phyloP scores from a whole-genome alignment of 2,797 vertebrate genomes.

The Cryptoprocta ferox region DNA sequence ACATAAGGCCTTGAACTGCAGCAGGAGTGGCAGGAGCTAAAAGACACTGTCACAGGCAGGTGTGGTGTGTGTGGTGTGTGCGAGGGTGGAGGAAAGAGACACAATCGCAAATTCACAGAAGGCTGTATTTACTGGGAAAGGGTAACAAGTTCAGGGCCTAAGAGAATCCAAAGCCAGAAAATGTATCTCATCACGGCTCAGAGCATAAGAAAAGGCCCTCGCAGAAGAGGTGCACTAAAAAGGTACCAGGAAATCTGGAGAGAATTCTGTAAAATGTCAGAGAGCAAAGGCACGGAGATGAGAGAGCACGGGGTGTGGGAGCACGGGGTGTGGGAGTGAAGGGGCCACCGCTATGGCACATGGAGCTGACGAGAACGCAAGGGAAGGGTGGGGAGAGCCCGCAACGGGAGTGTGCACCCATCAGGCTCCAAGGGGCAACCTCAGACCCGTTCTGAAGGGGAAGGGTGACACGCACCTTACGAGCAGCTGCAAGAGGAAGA shows the following conservation, averaged over 20 bases:
- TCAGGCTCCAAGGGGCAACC: rapidly evolving
- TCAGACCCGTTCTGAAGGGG: neutral
- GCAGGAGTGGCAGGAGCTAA: too few relatives aligned
- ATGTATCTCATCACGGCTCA: neutral
- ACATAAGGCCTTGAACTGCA: too few relatives aligned
- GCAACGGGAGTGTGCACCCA: rapidly evolving
- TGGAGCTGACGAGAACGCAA: neutral
- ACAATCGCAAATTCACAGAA: neutral
- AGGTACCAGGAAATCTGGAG: neutral
- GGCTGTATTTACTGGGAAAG: neutral
- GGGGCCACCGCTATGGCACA: rapidly evolving
- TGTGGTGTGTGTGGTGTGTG: too few relatives aligned
- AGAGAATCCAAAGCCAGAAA: neutral
- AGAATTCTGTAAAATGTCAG: neutral
- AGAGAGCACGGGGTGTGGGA: neutral
- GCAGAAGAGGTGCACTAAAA: neutral
- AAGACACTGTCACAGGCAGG: rapidly evolving
- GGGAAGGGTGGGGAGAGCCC: rapidly evolving
- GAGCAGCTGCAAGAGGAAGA: neutral
- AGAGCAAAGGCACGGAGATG: neutral
- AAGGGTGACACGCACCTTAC: rapidly evolving
- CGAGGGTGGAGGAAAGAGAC: neutral
- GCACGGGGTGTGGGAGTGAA: neutral
- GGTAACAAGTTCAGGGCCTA: neutral
- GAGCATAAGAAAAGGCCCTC: neutral